A percentile compares a stretch with the other conserved stretches of the same genome.
These are phyloP conservation scores for Pipistrellus kuhlii DNA, from an alignment of 2,797 vertebrate species.

Conservation along the genomic window DNA sequence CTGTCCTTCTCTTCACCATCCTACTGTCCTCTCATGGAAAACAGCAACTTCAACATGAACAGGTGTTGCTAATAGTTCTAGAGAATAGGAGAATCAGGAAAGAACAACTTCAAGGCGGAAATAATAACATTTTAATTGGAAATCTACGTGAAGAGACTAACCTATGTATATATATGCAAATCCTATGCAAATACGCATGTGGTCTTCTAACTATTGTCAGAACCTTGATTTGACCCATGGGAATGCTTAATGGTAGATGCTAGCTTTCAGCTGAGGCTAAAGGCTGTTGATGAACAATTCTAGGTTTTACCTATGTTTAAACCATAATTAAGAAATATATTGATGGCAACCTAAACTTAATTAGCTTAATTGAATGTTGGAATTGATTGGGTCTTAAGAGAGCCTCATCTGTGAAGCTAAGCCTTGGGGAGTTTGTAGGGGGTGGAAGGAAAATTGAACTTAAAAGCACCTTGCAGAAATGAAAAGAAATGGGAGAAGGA, in stretches of 20 bases:
- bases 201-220: constrained; percentile 76
- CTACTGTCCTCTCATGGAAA: background rate
- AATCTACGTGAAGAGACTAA: constrained; percentile 77
- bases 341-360: constrained; percentile 80
- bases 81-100: constrained; percentile 62
- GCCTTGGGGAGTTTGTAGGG: constrained; percentile 58
- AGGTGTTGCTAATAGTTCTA: constrained; percentile 73
- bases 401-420: constrained; percentile 68
- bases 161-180: constrained; percentile 83
- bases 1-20: background rate
- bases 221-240: constrained; percentile 73
- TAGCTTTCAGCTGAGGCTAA: constrained; percentile 67
- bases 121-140: constrained; percentile 82
- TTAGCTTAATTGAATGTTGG: constrained; percentile 82
- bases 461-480: constrained; percentile 74
- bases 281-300: constrained; percentile 76
- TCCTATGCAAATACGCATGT: constrained; percentile 80
- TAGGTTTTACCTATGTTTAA: constrained; percentile 81
- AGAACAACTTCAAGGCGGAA: constrained; percentile 74
- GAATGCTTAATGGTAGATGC: constrained; percentile 73
- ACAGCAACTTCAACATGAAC: constrained; percentile 56
- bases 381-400: constrained; percentile 79
- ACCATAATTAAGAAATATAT: constrained; percentile 84
- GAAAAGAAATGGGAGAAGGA: constrained; percentile 69
- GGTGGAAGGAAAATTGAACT: constrained; percentile 61